These are phyloP conservation scores for Alethe castanea DNA, from an alignment of 2,113 vertebrate species.

Conservation along the genomic window DNA sequence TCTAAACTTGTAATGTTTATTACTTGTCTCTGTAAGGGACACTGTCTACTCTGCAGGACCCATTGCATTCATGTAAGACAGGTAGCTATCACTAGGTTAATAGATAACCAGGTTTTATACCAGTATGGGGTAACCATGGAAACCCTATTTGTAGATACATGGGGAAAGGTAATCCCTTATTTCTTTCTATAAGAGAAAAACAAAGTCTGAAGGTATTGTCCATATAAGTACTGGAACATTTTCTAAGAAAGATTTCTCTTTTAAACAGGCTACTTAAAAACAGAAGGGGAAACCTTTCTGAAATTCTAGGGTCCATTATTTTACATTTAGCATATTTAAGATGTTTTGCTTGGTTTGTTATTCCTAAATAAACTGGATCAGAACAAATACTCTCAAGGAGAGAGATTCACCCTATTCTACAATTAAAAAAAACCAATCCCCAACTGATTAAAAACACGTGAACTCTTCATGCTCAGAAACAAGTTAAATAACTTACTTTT, in stretches of 20 bases:
- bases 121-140: neutral
- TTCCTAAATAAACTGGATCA: neutral
- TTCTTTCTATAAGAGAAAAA: constrained; percentile 41
- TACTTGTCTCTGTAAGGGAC: neutral
- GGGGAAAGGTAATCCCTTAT: constrained; percentile 42
- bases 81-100: neutral
- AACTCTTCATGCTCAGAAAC: neutral
- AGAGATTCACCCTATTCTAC: neutral
- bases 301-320: neutral
- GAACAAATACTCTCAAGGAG: neutral
- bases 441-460: neutral
- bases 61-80: neutral
- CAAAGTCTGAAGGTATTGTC: constrained; percentile 5
- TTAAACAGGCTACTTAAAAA: neutral
- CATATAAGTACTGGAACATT: neutral
- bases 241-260: neutral
- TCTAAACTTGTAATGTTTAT: neutral
- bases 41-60: neutral
- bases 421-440: neutral
- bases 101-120: neutral
- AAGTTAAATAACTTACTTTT: neutral
- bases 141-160: constrained; percentile 61
- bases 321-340: neutral
- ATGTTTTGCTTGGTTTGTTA: neutral
- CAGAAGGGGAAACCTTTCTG: neutral